Evolutionary conservation across 2,888 invertebrate species (phyloP), one percentile per base, ranked within the genome.

Genomic region (Malachius bipustulatus): DNA sequence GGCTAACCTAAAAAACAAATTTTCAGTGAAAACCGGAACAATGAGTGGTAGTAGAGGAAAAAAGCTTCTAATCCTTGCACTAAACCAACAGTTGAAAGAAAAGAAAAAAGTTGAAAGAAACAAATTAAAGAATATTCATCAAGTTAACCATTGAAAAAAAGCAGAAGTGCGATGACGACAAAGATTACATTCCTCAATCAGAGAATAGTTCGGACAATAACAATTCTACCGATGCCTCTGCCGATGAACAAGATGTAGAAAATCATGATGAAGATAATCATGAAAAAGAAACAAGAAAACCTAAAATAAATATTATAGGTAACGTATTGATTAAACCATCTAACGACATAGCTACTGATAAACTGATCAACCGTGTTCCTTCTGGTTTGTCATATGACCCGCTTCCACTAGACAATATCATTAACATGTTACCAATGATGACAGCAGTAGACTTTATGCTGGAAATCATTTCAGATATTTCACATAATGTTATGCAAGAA

Each of bases 21-120:
- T 19, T 19, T 19, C 31, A 31, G 13, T 31, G 15, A 31, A 31
- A 15, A 31, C 13, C 4, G 14, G 14, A 15, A 31, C 31, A 13
- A 31, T 31, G 31, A 31, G 31, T 31, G 31, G 14, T 6, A 31
- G 14, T 28, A 10, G 28, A 28, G 28, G 28, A 10, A 28, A 28
- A 28, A 28, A 8, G 28, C 28, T 28, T 28, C 8, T 28, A 28
- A 28, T 11, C 28, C 28, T 28, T 28, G 28, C 9, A 28, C 9
- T 28, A 28, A 28, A 28, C 11, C 28, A 28, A 28, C 28, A 8
- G 11, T 28, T 28, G 4, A 28, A 28, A 28, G 11, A 28, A 28
- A 28, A 28, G n/a, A n/a, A n/a, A 28, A 28, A 8, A 8, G 11
- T 28, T 28, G 4, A 28, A 28, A 28, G 11, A 28, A 28, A 28